A percentile compares a stretch with the other conserved stretches of the same genome.
Evolutionary conservation across 2,113 vertebrate species (phyloP).

Genomic region (Sceloporus undulatus): DNA sequence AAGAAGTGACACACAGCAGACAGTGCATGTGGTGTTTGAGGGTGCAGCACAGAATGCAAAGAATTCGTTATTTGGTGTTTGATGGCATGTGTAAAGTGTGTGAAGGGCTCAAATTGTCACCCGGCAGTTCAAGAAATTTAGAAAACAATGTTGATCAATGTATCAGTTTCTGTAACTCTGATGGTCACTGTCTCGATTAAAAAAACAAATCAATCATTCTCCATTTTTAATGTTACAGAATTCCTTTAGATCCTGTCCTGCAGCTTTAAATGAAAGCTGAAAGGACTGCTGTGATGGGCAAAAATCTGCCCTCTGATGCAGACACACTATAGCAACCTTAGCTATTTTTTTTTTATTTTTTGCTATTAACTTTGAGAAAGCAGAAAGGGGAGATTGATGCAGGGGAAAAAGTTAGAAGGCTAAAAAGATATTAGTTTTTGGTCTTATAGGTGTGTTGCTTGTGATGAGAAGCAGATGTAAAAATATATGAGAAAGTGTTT

Average conservation of each 20-base stretch:
- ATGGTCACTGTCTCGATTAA: constrained; percentile 78
- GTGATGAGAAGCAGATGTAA: constrained; percentile 4
- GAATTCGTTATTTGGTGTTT: constrained; percentile 76
- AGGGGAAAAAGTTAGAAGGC: not conserved
- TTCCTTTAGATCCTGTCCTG: constrained; percentile 48
- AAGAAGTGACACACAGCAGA: constrained; percentile 82
- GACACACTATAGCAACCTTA: constrained; percentile 17
- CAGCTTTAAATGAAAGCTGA: constrained; percentile 38
- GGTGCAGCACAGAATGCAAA: constrained; percentile 74
- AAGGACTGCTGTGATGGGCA: constrained; percentile 20
- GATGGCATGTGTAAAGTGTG: constrained; percentile 78
- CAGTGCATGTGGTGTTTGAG: constrained; percentile 81
- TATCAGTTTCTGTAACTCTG: constrained; percentile 80
- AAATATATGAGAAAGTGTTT: not conserved
- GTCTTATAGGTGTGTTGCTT: not conserved
- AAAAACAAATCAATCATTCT: constrained; percentile 68
- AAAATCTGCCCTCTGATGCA: not conserved
- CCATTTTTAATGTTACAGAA: constrained; percentile 57
- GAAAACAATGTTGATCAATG: constrained; percentile 76
- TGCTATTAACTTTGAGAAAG: constrained; percentile 25
- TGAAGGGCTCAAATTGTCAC: constrained; percentile 79
- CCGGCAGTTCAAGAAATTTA: constrained; percentile 74
- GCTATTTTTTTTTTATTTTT: not conserved
- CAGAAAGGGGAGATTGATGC: not conserved
- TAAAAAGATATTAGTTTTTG: not conserved